Base-by-base conservation (phyloP, 2,113 vertebrate species). In the Ovis canadensis region DNA sequence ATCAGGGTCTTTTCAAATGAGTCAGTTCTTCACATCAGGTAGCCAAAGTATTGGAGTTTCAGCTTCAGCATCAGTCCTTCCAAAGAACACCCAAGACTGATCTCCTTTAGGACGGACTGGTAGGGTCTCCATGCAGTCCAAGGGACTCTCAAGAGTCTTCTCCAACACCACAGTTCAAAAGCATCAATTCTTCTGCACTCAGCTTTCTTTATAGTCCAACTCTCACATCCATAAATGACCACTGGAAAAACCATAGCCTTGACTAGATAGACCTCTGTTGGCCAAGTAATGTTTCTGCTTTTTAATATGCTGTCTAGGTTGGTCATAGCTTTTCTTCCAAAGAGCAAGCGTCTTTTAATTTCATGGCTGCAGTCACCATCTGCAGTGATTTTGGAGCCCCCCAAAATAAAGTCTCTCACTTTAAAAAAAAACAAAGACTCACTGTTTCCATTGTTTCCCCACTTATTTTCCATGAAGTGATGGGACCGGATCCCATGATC, bases 171-270 rank as follows among this genome's bases (percentile, higher is more conserved):
- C 67, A 71, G 67, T 71, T 40, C n/a, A 36, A 71, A 71, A 36
- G 2, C 67, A 71, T 71, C n/a, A 71, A 3, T 36, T 71, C 19
- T 71, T 71, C 2, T 0, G 3, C 3, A 2, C 19, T 36, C n/a
- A 71, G 19, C n/a, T 71, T 71, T 71, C 67, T 71, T 71, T 71
- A 40, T 40, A 12, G n/a, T 40, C n/a, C 19, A 71, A 40, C 67
- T 71, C 67, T 71, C 19, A 23, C 67, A 40, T 71, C 5, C 67
- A 71, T 36, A 71, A 11, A 40, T 71, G 67, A 36, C 67, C 36
- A 40, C n/a, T 40, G 67, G 67, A 36, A 71, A 71, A 71, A 40
- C n/a, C n/a, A 71, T 40, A 36, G 10, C n/a, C 2, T 71, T 36
- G 9, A 23, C n/a, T 71, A 71, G 67, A 71, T 1, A 36, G 67